Conservation (phyloP, 92 coral and sea anemone genomes). For the Porites rus region DNA sequence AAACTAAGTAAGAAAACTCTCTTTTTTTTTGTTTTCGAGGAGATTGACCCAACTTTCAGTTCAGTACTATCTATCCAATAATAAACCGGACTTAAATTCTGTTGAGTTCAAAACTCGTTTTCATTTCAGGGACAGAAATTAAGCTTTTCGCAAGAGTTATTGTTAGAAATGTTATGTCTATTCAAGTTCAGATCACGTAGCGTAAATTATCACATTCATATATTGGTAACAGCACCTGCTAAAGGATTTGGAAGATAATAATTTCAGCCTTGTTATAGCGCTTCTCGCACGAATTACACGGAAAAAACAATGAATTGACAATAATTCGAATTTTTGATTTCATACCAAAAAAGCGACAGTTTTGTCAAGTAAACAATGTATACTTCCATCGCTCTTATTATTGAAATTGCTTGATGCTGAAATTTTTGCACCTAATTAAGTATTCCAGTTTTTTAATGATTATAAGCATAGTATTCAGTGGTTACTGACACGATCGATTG, state of each 20-base stretch:
- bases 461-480: no score
- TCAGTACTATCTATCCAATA: no score
- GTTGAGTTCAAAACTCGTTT: background rate
- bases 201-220: background rate
- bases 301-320: background rate
- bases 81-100: no score
- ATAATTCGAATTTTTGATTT: background rate
- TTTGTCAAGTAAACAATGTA: background rate
- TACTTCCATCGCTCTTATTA: background rate
- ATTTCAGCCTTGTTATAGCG: background rate
- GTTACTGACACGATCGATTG: background rate
- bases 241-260: background rate
- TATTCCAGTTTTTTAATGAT: no score
- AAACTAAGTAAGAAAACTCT: no score
- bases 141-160: background rate
- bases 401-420: background rate
- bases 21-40: no score
- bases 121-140: background rate
- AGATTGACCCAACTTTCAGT: no score
- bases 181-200: background rate
- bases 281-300: background rate
- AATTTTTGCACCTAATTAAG: background rate
- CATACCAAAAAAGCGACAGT: background rate
- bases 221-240: slow-evolving; percentile 4
- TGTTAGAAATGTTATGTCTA: background rate